Percentiles rank a stretch among this genome's conserved stretches.
Conservation (phyloP, 2,113 vertebrate species). For the Phocoena sinus region DNA sequence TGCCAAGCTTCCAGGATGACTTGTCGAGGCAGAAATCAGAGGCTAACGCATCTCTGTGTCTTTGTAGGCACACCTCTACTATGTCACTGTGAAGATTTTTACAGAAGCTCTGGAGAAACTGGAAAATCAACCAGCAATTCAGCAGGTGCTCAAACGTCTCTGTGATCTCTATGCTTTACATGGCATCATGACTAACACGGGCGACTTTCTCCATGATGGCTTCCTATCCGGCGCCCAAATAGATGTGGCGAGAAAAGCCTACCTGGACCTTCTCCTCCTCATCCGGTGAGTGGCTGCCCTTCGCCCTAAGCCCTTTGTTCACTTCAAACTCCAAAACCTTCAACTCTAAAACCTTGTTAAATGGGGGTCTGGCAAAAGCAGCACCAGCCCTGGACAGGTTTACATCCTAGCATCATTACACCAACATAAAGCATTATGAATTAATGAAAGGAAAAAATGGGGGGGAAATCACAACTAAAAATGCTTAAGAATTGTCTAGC, state of each 20-base stretch:
- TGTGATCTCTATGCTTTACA: conserved; percentile 83
- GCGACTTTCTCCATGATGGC: conserved; percentile 79
- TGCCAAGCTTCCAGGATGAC: neutral
- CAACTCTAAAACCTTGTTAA: neutral
- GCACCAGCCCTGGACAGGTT: neutral
- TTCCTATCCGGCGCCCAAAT: conserved; percentile 79
- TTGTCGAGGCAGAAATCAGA: neutral
- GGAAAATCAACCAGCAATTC: conserved; percentile 69
- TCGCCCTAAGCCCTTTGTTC: neutral
- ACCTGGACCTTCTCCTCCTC: conserved; percentile 77
- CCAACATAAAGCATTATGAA: neutral
- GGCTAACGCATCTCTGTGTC: conserved; percentile 32
- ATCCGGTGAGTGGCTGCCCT: conserved; percentile 78
- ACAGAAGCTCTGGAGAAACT: conserved; percentile 73
- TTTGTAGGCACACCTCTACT: conserved; percentile 83
- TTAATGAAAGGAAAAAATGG: neutral
- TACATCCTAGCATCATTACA: neutral
- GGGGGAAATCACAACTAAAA: neutral
- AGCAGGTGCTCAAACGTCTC: conserved; percentile 78
- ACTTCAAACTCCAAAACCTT: neutral
- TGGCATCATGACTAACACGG: conserved; percentile 75
- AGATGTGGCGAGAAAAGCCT: conserved; percentile 77
- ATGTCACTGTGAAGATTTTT: conserved; percentile 80
- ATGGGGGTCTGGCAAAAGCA: neutral
- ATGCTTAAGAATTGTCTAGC: neutral